Base-by-base conservation (phyloP, 2,888 invertebrate genomes). In the Notodonta dromedarius region DNA sequence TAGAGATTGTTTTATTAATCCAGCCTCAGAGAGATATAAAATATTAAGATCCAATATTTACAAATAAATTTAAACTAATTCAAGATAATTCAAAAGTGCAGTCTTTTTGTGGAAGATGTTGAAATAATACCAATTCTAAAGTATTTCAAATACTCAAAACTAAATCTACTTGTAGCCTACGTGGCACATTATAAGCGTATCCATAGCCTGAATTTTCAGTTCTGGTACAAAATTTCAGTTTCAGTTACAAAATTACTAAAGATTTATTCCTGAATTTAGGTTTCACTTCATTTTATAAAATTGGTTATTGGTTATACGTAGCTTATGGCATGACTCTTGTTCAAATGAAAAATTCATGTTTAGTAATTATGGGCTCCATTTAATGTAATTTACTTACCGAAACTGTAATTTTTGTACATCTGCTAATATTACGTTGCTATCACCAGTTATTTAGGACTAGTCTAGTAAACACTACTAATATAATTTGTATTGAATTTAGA, bases 141-240 rank as follows among this genome's bases (percentile, higher is more conserved):
- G 59, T 73, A 76, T 75, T 80, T 75, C 66, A 71, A 65, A 67
- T 71, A 77, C 70, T 67, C 48, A 57, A 57, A 71, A 57, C 58
- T 63, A 57, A 58, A 65, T n/a, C 63, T 71, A 74, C 60, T 39
- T 50, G 63, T 60, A 75, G 68, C 66, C 74, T 75, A 76, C 63
- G 65, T 75, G 75, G 75, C 75, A 75, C 75, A 40, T 67, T 64
- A 32, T 76, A 77, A 76, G 77, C 77, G 75, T 77, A 76, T 65
- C 46, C 46, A 7, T 11, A 39, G n/a, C 14, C 16, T 46, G 50
- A 51, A 50, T 5, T 40, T 57, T 52, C 52, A 52, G 32, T 52
- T 12, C 51, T 60, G 65, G 50, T 60, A 59, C 64, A 44, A 59
- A 61, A 54, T 51, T 63, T 62, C 58, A 70, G 70, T 46, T 65